Conservation (phyloP, 2,888 invertebrate genomes). For the Drosophila macrothrix region DNA sequence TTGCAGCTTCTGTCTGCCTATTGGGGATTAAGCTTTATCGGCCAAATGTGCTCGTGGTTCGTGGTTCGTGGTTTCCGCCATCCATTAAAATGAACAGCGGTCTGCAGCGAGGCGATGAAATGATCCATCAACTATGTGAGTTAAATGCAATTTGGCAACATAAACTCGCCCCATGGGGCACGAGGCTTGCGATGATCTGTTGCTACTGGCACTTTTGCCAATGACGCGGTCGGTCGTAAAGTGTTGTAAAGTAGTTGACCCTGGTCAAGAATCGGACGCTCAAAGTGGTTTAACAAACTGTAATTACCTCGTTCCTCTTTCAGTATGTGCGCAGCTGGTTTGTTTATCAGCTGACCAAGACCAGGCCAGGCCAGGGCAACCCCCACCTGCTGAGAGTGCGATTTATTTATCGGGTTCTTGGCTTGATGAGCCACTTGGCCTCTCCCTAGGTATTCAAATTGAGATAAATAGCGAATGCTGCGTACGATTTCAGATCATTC, state of each 20-base stretch:
- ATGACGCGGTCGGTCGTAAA: constrained; percentile 37
- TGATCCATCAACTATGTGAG: constrained; percentile 72
- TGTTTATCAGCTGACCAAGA: constrained; percentile 45
- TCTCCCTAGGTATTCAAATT: constrained; percentile 35
- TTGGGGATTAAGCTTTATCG: background rate
- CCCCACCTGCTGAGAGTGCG: constrained; percentile 45
- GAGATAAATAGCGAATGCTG: constrained; percentile 64
- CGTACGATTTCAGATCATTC: constrained; percentile 66
- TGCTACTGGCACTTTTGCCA: constrained; percentile 19
- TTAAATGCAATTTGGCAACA: constrained; percentile 66
- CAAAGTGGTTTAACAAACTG: constrained; percentile 78
- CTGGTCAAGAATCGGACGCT: constrained; percentile 74
- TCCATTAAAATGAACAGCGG: background rate
- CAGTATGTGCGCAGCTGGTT: constrained; percentile 41
- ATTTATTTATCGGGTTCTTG: constrained; percentile 78
- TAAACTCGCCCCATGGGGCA: constrained; percentile 13
- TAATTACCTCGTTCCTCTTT: constrained; percentile 65
- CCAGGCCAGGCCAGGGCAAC: constrained; percentile 45
- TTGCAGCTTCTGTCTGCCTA: constrained; percentile 23
- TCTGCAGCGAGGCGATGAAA: constrained; percentile 62
- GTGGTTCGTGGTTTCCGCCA: constrained; percentile 55
- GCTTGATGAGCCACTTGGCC: constrained; percentile 35
- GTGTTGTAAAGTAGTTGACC: constrained; percentile 71
- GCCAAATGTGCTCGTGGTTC: constrained; percentile 28
- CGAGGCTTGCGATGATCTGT: constrained; percentile 19